Percentiles rank a stretch among this genome's conserved stretches.
Evolutionary conservation across 2,113 vertebrate genomes (phyloP).

Genomic region (Gymnarchus niloticus): DNA sequence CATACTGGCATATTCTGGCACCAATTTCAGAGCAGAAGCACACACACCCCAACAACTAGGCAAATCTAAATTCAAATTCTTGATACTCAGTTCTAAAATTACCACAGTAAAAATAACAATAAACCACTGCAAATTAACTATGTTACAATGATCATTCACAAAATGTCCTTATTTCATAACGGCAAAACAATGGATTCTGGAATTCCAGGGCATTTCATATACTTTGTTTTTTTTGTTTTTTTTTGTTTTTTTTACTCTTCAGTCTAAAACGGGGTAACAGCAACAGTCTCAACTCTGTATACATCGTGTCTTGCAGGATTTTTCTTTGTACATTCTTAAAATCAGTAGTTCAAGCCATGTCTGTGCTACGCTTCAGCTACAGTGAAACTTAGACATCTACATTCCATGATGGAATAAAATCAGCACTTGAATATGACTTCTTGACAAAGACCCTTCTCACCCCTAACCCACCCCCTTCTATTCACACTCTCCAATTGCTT

Average conservation of each 20-base stretch:
- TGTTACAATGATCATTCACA: conserved; percentile 76
- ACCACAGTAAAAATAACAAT: conserved; percentile 86
- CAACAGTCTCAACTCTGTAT: conserved; percentile 72
- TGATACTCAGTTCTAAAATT: conserved; percentile 78
- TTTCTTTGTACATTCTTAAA: conserved; percentile 58
- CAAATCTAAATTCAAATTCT: conserved; percentile 72
- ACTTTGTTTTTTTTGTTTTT: conserved; percentile 56
- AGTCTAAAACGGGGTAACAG: conserved; percentile 73
- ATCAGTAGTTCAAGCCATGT: conserved; percentile 84
- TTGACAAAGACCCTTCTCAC: conserved; percentile 22
- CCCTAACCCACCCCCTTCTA: not conserved
- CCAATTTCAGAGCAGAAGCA: conserved; percentile 74
- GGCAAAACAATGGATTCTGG: conserved; percentile 70
- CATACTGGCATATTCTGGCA: conserved; percentile 80
- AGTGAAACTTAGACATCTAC: conserved; percentile 83
- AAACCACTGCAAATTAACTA: conserved; percentile 80
- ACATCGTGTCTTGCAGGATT: conserved; percentile 60
- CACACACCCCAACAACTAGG: conserved; percentile 67
- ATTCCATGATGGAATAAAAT: conserved; percentile 77
- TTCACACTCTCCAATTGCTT: not conserved
- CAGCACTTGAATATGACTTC: conserved; percentile 71
- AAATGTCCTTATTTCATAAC: conserved; percentile 66
- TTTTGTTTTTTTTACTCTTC: conserved; percentile 65
- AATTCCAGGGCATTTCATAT: conserved; percentile 63
- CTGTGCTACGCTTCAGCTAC: conserved; percentile 81